Conservation (phyloP, 2,797 vertebrate genomes). For the Sebastes minor region DNA sequence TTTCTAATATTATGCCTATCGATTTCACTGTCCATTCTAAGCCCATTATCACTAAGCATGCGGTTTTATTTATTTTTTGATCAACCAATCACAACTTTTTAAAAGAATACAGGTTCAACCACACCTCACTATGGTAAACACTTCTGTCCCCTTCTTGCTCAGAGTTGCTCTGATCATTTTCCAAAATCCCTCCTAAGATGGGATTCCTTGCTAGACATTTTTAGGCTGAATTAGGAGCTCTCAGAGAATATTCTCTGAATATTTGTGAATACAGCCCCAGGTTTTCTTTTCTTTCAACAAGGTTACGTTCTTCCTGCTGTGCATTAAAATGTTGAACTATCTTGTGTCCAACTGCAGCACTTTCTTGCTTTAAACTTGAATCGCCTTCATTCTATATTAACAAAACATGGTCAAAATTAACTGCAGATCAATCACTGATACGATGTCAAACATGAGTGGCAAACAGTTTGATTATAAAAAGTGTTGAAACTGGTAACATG, state of each 20-base stretch:
- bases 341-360: background rate
- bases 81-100: background rate
- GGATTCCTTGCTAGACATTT: background rate
- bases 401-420: background rate
- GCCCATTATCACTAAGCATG: background rate
- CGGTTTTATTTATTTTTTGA: background rate
- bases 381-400: background rate
- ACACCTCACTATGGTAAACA: background rate
- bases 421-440: background rate
- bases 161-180: background rate
- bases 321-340: constrained; percentile 1
- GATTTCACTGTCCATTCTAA: background rate
- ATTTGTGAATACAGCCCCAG: background rate
- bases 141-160: background rate
- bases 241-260: background rate
- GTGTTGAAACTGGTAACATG: background rate
- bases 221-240: background rate
- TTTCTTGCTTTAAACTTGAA: background rate
- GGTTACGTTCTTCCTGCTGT: background rate
- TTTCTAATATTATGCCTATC: background rate
- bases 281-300: background rate
- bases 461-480: background rate
- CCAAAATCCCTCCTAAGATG: background rate
- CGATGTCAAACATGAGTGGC: background rate
- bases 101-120: background rate